Percentiles rank a stretch among this genome's conserved stretches.
phyloP scores from a whole-genome alignment of 2,888 invertebrate species.

The Eueremaeus valkanovi region DNA sequence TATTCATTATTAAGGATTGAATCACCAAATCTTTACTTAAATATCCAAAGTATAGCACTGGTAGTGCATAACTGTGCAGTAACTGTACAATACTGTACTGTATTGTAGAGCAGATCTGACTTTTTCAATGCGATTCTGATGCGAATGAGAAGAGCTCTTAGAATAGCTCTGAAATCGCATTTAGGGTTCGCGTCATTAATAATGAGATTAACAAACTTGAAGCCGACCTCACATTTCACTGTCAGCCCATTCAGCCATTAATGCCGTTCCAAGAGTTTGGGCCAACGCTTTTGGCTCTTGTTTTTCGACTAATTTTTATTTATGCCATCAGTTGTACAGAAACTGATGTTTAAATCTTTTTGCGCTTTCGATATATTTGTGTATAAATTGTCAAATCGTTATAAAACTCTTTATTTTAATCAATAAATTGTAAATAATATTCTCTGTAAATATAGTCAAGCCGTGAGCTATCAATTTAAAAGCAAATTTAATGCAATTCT shows the following conservation, averaged over 20 bases:
- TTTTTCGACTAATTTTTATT: conserved; percentile 1
- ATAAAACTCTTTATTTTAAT: background rate
- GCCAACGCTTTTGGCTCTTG: background rate
- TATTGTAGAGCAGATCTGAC: background rate
- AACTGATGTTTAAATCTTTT: background rate
- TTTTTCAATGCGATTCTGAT: background rate
- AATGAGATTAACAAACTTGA: conserved; percentile 25
- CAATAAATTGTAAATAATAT: background rate
- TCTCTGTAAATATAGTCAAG: background rate
- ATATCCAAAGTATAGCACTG: no score
- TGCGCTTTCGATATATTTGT: background rate
- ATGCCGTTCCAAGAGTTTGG: background rate
- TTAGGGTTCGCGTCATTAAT: conserved; percentile 15
- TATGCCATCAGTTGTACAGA: background rate
- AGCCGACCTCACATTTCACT: conserved; percentile 20
- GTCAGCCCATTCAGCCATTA: conserved; percentile 11
- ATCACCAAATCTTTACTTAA: no score
- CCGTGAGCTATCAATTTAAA: background rate
- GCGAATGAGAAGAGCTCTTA: background rate
- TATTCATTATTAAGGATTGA: background rate
- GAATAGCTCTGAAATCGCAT: background rate
- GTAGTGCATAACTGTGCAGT: no score
- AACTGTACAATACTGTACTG: background rate
- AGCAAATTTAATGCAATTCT: conserved; percentile 1
- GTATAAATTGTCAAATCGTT: background rate